phyloP scores from a whole-genome alignment of 23 tunicate genomes.

The Trididemnum clinides region DNA sequence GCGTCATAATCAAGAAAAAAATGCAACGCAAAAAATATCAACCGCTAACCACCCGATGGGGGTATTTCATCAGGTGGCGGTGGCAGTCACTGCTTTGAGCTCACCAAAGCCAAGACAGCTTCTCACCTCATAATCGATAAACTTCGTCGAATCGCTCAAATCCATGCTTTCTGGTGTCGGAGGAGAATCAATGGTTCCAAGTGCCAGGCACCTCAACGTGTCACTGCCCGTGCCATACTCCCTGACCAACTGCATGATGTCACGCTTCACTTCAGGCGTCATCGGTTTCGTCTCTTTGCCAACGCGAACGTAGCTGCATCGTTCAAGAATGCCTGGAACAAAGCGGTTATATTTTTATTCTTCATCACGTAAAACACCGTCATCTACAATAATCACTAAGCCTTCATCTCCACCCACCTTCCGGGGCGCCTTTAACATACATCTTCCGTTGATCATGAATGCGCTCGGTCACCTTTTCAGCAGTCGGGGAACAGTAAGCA shows the following conservation, averaged over 20 bases:
- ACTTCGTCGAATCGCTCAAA: conserved; percentile 84
- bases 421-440: conserved; percentile 98
- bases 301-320: conserved; percentile 91
- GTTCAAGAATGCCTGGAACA: conserved; percentile 75
- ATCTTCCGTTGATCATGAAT: conserved; percentile 53
- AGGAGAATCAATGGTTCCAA: conserved; percentile 92
- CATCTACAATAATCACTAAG: too few species aligned
- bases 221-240: conserved; percentile 98
- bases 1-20: too few species aligned
- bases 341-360: too few species aligned
- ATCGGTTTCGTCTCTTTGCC: conserved; percentile 78
- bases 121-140: conserved; percentile 76
- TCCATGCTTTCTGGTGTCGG: conserved; percentile 69
- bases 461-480: neutral
- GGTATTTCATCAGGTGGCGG: too few species aligned
- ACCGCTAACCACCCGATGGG: too few species aligned
- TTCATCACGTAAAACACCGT: too few species aligned
- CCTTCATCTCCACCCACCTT: too few species aligned
- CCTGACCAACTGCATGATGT: conserved; percentile 69
- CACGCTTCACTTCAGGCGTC: conserved; percentile 75
- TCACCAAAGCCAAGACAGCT: too few species aligned
- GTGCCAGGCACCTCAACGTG: conserved; percentile 95
- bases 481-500: conserved; percentile 55
- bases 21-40: too few species aligned
- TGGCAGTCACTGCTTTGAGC: too few species aligned